Conservation (phyloP, 2,113 vertebrate species). For the Symphodus melops region DNA sequence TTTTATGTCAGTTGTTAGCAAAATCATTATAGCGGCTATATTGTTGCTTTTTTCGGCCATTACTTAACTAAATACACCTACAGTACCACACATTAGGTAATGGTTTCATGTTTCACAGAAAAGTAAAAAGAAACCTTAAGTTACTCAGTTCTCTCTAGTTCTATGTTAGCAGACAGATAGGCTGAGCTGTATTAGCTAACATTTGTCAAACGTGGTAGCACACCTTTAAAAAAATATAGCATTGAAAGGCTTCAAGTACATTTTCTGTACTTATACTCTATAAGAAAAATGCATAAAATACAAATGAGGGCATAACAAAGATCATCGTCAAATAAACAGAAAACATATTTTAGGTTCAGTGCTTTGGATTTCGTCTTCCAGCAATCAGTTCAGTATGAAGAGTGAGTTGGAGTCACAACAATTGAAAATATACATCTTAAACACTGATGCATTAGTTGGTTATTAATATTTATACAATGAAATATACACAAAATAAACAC, state of each 20-base stretch:
- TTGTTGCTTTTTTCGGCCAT: not conserved
- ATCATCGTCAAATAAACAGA: too few species aligned
- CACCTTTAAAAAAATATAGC: too few species aligned
- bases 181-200: slow-evolving; percentile 1
- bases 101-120: not conserved
- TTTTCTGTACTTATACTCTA: too few species aligned
- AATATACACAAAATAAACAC: not conserved
- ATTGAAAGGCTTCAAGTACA: too few species aligned
- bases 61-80: not conserved
- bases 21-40: not conserved
- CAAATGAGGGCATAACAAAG: too few species aligned
- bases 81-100: too few species aligned
- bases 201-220: not conserved
- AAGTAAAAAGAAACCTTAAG: not conserved
- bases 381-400: too few species aligned
- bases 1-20: not conserved
- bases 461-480: not conserved
- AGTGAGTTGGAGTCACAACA: not conserved
- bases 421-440: not conserved
- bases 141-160: not conserved
- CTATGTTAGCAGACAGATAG: not conserved
- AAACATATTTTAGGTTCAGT: not conserved
- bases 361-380: not conserved
- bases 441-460: not conserved
- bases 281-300: too few species aligned